These are phyloP conservation scores for Cinclus mexicanus DNA, from an alignment of 2,113 vertebrate genomes.

Conservation along the genomic window DNA sequence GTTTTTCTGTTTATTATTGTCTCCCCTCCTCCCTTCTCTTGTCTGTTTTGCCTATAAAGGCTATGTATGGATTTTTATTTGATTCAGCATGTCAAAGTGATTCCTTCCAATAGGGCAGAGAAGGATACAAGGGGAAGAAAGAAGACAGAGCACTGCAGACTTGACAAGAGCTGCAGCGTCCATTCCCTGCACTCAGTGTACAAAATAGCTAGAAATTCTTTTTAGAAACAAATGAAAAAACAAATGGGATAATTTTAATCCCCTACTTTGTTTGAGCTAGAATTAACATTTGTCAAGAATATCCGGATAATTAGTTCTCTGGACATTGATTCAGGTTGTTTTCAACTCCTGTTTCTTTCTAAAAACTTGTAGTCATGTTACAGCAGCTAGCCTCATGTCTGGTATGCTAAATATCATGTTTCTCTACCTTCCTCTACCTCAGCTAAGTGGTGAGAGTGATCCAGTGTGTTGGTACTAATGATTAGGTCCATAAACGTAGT, in stretches of 20 bases:
- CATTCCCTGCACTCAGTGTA: neutral
- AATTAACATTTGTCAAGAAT: neutral
- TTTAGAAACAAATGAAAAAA: neutral
- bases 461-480: neutral
- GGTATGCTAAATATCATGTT: neutral
- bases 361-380: neutral
- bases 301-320: neutral
- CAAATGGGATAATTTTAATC: neutral
- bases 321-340: neutral
- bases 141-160: neutral
- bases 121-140: neutral
- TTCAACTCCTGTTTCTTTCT: neutral
- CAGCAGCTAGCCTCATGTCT: neutral
- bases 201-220: neutral
- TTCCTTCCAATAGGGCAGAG: constrained; percentile 13
- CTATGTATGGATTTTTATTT: constrained; percentile 1
- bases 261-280: neutral
- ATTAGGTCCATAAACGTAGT: accelerated
- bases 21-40: neutral
- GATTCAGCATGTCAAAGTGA: constrained; percentile 25
- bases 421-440: neutral
- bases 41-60: neutral
- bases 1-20: neutral
- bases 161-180: neutral
- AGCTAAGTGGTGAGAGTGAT: neutral